Evolutionary conservation across 2,888 invertebrate genomes (phyloP), one percentile per base, ranked within the genome.

Genomic region (Listrodromus nycthemerus): DNA sequence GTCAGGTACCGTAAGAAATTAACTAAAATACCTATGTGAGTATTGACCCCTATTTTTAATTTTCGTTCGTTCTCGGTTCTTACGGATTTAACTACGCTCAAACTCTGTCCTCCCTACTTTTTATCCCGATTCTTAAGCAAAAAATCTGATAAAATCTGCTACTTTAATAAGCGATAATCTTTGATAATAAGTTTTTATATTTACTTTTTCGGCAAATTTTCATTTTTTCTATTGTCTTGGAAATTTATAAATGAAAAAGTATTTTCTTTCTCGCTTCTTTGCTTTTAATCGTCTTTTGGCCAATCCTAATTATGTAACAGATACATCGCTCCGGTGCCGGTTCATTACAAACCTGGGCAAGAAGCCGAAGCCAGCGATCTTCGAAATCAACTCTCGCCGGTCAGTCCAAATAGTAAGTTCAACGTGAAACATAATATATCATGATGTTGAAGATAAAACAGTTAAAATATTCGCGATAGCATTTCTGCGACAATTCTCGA

Each of bases 401-500:
- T 93, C 0, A 93, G 93, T 85, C 93, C 93, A 8, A 93, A 92
- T 67, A 93, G 93, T 93, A 83, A 91, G 90, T 88, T 41, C 67
- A 30, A 24, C 19, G 45, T 30, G 13, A 10, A 61, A 66, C 66
- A 63, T n/a, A 30, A 41, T 41, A 45, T 13, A 58, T 8, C 10
- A 24, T 21, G 27, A 27, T 27, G 27, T 58, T 16, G 0, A 10
- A 7, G 16, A 58, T 58, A 6, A n/a, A n/a, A 37, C 10, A 37
- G 10, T 10, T 16, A 48, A 48, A 48, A n/a, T 4, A n/a, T 48
- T n/a, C 16, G 1, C n/a, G 1, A 48, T 2, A 48, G 4, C 5
- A n/a, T 4, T 48, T 48, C 6, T 48, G n/a, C 0, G n/a, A 48
- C n/a, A 10, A 48, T 48, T 48, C n/a, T 48, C 4, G n/a, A n/a